These are phyloP conservation scores for Coreoperca whiteheadi DNA, from an alignment of 2,113 vertebrate genomes.

Conservation along the genomic window DNA sequence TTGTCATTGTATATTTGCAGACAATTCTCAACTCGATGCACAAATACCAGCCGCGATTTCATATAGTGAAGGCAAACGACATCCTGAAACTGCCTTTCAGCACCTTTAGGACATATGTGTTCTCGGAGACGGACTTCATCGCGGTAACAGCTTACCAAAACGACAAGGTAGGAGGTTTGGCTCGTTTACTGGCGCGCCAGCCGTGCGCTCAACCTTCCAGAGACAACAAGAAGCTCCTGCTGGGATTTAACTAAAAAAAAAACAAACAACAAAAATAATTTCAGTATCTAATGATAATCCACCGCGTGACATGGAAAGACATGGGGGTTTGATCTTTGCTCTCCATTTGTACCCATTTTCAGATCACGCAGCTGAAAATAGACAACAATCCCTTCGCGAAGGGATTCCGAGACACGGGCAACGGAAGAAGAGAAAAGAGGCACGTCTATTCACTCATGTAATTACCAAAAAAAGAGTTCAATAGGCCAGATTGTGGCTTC, in stretches of 20 bases:
- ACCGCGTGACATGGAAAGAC: background rate
- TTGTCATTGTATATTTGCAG: conserved; percentile 73
- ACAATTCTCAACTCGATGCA: conserved; percentile 99
- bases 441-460: background rate
- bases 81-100: conserved; percentile 94
- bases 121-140: conserved; percentile 94
- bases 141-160: conserved; percentile 98
- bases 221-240: no score
- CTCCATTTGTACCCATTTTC: conserved; percentile 17
- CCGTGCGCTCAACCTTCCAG: background rate
- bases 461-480: background rate
- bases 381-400: conserved; percentile 98
- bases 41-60: conserved; percentile 96
- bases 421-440: conserved; percentile 95
- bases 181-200: background rate
- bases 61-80: conserved; percentile 93
- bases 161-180: conserved; percentile 87
- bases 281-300: background rate
- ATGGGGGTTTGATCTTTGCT: background rate
- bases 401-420: conserved; percentile 95
- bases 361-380: conserved; percentile 98
- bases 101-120: conserved; percentile 94
- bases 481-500: no score
- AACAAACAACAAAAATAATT: no score
- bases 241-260: no score